A percentile compares a stretch with the other conserved stretches of the same genome.
Conservation (phyloP, 2,888 invertebrate species). For the Cephus pulcher region DNA sequence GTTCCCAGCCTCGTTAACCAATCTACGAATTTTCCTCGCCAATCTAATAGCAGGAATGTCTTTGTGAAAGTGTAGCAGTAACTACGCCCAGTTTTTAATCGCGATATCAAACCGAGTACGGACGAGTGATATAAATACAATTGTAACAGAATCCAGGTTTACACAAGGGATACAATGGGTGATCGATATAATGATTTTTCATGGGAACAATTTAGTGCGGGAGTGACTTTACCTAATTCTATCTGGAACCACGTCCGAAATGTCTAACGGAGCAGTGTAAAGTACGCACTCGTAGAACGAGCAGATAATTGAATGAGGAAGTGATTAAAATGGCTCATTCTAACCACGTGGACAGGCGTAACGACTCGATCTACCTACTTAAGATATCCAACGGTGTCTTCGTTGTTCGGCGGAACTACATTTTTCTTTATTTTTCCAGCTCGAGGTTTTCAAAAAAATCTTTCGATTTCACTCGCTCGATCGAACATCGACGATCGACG, state of each 20-base stretch:
- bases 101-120: not conserved
- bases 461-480: not conserved
- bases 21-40: constrained; percentile 58
- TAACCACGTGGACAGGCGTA: constrained; percentile 24
- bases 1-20: constrained; percentile 50
- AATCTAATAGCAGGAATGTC: constrained; percentile 37
- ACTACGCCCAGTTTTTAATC: not conserved
- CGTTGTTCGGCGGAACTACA: not conserved
- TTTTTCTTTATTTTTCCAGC: not conserved
- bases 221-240: not conserved
- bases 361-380: constrained; percentile 25
- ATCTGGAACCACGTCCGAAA: not conserved
- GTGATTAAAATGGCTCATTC: constrained; percentile 33
- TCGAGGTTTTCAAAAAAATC: not conserved
- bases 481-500: not conserved
- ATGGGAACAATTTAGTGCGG: not conserved
- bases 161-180: not conserved
- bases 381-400: not conserved
- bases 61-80: not conserved
- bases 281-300: constrained; percentile 8
- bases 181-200: not conserved
- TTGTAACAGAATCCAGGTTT: not conserved
- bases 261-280: not conserved
- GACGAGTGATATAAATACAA: not conserved
- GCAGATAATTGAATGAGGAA: constrained; percentile 35